Conservation (phyloP, 37 sponge, comb jelly and placozoan genomes). For the Halichondria panicea region DNA sequence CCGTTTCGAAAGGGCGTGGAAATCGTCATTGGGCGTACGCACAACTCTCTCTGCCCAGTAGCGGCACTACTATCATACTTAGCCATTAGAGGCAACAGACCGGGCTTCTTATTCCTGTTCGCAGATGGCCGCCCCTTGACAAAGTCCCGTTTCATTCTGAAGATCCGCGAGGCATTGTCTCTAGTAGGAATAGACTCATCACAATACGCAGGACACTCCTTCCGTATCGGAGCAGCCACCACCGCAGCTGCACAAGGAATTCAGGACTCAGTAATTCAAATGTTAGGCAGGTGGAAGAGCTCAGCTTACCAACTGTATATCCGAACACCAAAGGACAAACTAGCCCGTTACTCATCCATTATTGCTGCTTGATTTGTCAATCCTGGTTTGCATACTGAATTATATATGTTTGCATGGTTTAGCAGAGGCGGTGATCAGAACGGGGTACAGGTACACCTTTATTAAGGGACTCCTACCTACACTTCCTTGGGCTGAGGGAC, state of each 20-base stretch:
- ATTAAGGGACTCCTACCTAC: too few relatives aligned
- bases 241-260: background rate
- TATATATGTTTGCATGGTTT: too few relatives aligned
- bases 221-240: conserved; percentile 4
- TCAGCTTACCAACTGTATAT: background rate
- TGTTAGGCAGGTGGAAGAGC: background rate
- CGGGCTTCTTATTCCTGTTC: background rate
- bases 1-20: background rate
- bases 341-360: background rate
- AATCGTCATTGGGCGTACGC: background rate
- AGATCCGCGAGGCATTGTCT: background rate
- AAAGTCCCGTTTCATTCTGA: background rate
- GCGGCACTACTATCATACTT: background rate
- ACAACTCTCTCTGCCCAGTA: background rate
- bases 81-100: background rate
- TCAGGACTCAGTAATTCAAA: background rate
- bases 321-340: background rate
- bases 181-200: background rate
- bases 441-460: too few relatives aligned
- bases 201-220: background rate
- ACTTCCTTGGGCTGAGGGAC: too few relatives aligned
- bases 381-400: too few relatives aligned
- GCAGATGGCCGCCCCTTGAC: background rate
- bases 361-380: background rate
- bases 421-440: too few relatives aligned